These are phyloP conservation scores for Fissipunctia ypsillon DNA, from an alignment of 2,888 invertebrate genomes.

Conservation along the genomic window DNA sequence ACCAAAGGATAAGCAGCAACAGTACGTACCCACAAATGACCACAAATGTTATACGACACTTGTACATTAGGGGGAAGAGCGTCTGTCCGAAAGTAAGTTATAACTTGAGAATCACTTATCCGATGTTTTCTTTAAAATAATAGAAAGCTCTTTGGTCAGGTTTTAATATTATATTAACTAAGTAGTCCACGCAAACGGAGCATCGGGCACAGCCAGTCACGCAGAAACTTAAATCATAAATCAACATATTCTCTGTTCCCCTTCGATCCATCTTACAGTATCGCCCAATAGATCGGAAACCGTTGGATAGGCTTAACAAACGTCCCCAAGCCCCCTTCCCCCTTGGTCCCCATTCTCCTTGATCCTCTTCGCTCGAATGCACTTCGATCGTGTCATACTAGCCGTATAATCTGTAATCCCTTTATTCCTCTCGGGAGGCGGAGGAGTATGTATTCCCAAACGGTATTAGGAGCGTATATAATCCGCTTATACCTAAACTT, in stretches of 20 bases:
- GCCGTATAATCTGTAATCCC: slow-evolving; percentile 40
- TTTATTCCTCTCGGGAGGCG: slow-evolving; percentile 13
- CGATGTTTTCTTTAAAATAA: not conserved
- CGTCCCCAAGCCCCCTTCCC: not conserved
- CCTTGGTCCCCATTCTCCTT: not conserved
- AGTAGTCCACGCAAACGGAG: not conserved
- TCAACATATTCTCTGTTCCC: not conserved
- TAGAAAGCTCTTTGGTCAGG: not conserved
- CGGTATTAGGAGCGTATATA: slow-evolving; percentile 6
- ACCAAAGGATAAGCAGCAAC: too few relatives aligned
- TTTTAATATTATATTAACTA: not conserved
- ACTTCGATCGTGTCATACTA: slow-evolving; percentile 30
- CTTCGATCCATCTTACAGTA: slow-evolving; percentile 1
- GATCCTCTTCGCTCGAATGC: slow-evolving; percentile 43
- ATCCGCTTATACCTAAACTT: slow-evolving; percentile 47
- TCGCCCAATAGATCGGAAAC: slow-evolving; percentile 20
- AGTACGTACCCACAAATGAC: too few relatives aligned
- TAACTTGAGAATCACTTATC: not conserved
- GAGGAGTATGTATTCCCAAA: slow-evolving; percentile 4
- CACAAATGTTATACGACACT: not conserved
- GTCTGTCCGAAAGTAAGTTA: not conserved
- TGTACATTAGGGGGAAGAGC: too few relatives aligned
- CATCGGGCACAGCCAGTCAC: too few relatives aligned
- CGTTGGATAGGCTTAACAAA: slow-evolving; percentile 18
- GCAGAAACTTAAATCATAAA: slow-evolving; percentile 9